Percentiles rank a stretch among this genome's conserved stretches.
phyloP scores from a whole-genome alignment of 2,113 vertebrate genomes.

The Ivindomyrus marchei region DNA sequence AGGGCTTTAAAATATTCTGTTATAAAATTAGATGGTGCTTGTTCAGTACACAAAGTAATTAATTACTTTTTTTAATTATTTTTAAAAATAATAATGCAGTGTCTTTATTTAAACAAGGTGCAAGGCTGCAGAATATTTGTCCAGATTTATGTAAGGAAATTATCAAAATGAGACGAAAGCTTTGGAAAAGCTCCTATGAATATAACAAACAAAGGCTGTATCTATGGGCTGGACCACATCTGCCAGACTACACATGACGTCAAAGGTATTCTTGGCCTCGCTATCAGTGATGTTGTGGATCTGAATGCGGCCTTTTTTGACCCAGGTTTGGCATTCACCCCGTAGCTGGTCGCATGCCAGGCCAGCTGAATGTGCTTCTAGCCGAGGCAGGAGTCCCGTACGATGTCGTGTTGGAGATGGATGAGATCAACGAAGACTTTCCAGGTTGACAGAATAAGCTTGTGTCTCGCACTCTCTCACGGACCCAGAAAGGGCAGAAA shows the following conservation, averaged over 20 bases:
- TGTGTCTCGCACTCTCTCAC: neutral
- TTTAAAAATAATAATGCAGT: slow-evolving; percentile 16
- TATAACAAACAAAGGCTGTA: neutral
- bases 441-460: slow-evolving; percentile 60
- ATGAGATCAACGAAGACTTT: slow-evolving; percentile 94
- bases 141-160: slow-evolving; percentile 13
- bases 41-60: neutral
- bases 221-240: neutral
- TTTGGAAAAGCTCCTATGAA: neutral
- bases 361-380: slow-evolving; percentile 89
- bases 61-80: neutral
- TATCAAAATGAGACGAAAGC: neutral
- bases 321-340: slow-evolving; percentile 94
- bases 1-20: neutral
- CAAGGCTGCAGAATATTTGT: slow-evolving; percentile 6
- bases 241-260: neutral
- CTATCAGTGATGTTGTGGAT: neutral
- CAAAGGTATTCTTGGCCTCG: neutral
- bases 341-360: slow-evolving; percentile 93
- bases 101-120: slow-evolving; percentile 26
- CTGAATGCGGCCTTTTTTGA: slow-evolving; percentile 7
- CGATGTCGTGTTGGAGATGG: slow-evolving; percentile 95
- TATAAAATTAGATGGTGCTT: neutral
- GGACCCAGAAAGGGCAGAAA: neutral
- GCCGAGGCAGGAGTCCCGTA: slow-evolving; percentile 96